Evolutionary conservation across 2,113 vertebrate genomes (phyloP), one percentile per base, ranked within the genome.

Genomic region (Alosa alosa): DNA sequence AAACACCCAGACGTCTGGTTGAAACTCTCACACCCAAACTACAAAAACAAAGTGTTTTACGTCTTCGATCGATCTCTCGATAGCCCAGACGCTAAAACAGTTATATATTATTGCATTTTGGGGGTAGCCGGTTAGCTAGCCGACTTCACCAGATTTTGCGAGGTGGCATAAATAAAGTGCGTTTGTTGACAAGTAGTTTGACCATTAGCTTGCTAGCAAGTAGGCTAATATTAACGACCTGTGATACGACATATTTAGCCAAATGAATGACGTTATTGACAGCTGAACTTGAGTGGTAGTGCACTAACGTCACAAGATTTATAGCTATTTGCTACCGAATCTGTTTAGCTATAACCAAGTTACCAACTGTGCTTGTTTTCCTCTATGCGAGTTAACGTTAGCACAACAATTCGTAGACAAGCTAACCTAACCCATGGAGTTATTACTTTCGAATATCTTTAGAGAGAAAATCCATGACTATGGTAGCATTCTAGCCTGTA

Each of bases 71-170:
- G 9, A 72, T 31, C 25, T 17, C 25, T 78, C 72, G 31, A 39
- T 78, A 78, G 31, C 3, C 25, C 25, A 39, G 36, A 36, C 72
- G 20, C 7, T 20, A 7, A 36, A 81, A 39, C 45, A 20, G 83
- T 22, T 84, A 0, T 64, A 46, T 44, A 8, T 84, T 15, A 50
- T 3, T 46, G 13, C 22, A 41, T 84, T 46, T 81, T 75, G 7
- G 20, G 6, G 64, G 75, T 84, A 82, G 81, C 81, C 78, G 46
- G 46, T 90, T 92, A 90, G 92, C 87, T 93, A 94, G 90, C 88
- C 83, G 57, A 49, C 86, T 83, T 31, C 3, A 64, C 60, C 60
- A 78, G 31, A 17, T 78, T 78, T 78, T 78, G 72, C 86, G 88
- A 90, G 49, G 64, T 3, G 41, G 39, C 10, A 46, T 68, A 82